Evolutionary conservation across 1,140 invertebrate species (phyloP), one percentile per base, ranked within the genome.

Genomic region (Drosophila melanica): DNA sequence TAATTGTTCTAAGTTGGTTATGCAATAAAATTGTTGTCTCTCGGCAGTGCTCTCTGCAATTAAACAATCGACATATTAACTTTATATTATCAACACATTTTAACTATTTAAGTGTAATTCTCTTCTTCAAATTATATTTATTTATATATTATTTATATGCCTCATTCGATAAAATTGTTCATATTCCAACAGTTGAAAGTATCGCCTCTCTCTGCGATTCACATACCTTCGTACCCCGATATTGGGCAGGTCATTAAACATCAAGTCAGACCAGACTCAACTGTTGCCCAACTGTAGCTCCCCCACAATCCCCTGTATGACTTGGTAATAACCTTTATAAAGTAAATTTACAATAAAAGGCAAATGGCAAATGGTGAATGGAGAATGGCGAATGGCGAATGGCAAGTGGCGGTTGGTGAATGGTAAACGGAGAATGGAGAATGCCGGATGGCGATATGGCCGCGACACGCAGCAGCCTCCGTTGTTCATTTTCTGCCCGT

Each of bases 311-410:
- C 42, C n/a, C 53, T 11, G 33, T 2, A 30, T 44, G 47, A 48
- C 64, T 71, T 58, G 79, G 75, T 86, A 86, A 86, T 87, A 87
- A 87, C 82, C 82, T 86, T 86, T 86, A 82, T 86, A 86, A 86
- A 86, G 82, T 82, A 86, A 87, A 87, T 86, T 82, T 82, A 86
- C 82, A 87, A 87, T 86, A 86, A 87, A 86, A 79, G 82, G 82
- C 65, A 53, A 81, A 86, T 79, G 75, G 80, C 71, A 79, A 79
- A 71, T 76, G 72, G 75, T 41, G 63, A 48, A 57, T 37, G 50
- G 48, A n/a, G 62, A 42, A 54, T 45, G 57, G 37, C 14, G 60
- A 30, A 54, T 58, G 68, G 30, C 23, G 44, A 35, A 16, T 51
- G 23, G 27, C 27, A 10, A 10, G 11, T 51, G 23, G 48, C 48